Base-by-base conservation (phyloP, 1,140 invertebrate genomes). In the Drosophila paulistorum region DNA sequence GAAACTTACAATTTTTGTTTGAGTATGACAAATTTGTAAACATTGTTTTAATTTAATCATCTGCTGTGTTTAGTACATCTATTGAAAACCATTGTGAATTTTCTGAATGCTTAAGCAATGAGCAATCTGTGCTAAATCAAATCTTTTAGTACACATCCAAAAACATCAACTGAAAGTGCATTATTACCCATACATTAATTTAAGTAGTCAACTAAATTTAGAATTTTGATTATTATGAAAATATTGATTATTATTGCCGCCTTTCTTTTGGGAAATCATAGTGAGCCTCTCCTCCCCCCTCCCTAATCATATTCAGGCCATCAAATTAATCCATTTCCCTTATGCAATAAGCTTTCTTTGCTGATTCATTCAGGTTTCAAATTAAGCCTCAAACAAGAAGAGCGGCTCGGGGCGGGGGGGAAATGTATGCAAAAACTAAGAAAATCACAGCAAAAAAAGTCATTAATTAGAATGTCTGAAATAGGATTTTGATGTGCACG, bases 391-490 rank as follows among this genome's bases (percentile, higher is more conserved):
- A 30, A 30, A 30, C 30, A 30, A 30, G 55, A 59, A 11, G 23
- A 4, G 23, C 0, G 23, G 3, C 20, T 23, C 67, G 73, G 45
- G 13, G 37, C 6, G 11, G 3, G 11, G 10, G 3, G 37, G 3
- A 61, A 71, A 66, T 37, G 33, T 23, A 51, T 23, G 3, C 45
- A 11, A 51, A 51, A 23, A 23, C 2, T 20, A 11, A 23, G 20
- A n/a, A 51, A 51, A 23, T 30, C 30, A 30, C 30, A 30, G 30
- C 5, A 51, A 23, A n/a, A 51, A 55, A 54, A 70, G 68, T 74
- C 79, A 82, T 82, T 81, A 78, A 81, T 81, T 82, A 81, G 74
- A 81, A 71, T 55, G 63, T 82, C 64, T 60, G 70, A 57, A 74
- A 67, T 73, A 65, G 37, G 51, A 69, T 76, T 72, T 74, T 70